Base-by-base conservation (phyloP, 2,113 vertebrate species). In the Noturus placidus region DNA sequence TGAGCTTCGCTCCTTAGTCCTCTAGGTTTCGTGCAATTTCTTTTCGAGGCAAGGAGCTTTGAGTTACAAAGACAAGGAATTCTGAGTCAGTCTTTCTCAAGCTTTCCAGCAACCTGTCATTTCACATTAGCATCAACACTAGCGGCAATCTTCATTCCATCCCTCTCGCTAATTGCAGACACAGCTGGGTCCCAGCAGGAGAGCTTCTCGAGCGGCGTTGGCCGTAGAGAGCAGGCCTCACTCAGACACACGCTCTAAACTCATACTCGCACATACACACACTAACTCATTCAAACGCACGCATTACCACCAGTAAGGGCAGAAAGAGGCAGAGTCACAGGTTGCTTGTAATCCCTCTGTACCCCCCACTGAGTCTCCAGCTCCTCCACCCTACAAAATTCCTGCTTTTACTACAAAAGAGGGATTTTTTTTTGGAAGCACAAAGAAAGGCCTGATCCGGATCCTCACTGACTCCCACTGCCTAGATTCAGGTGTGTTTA, bases 301-400 rank as follows among this genome's bases (percentile, higher is more conserved):
- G 94, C 59, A 96, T 96, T 96, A 96, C 95, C 96, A 96, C 96
- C 94, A 96, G 96, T 95, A 96, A 96, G 96, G 97, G 97, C 98
- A 99, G 97, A 97, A 98, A 99, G 97, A 99, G 98, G 98, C 98
- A 99, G 97, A 99, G 98, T 97, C 97, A 97, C 97, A 96, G 97
- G 97, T 97, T 97, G 93, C 97, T 98, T 98, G 97, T 99, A 99
- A 99, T 99, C 97, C 97, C 94, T 92, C 94, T 92, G 96, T 92
- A 96, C 96, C 96, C 96, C 97, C 97, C 89, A 96, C 95, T 94
- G 96, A 94, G 96, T 89, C 95, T 94, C 95, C 95, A 96, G 96
- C 96, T 95, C 92, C 96, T 96, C 96, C 92, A 92, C 92, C 89
- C 94, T 95, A 94, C 96, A 95, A 96, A 97, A 98, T 98, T 98